Evolutionary conservation across 2,113 vertebrate species (phyloP), one percentile per base, ranked within the genome.

Genomic region (Eubucco bourcierii): DNA sequence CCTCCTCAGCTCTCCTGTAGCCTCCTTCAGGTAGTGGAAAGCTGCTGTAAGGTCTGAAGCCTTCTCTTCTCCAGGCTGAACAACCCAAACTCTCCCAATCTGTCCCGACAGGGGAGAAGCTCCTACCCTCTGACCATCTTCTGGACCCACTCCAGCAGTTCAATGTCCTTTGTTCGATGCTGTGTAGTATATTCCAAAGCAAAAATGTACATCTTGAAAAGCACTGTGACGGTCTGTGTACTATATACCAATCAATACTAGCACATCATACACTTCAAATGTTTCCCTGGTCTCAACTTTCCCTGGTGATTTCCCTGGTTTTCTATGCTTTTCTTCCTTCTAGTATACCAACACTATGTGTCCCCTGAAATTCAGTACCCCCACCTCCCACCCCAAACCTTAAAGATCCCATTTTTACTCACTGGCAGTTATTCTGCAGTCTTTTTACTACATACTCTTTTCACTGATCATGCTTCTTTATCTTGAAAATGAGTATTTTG

Each of bases 401-500:
- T 46, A 67, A 66, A 71, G 33, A 28, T 46, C 37, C 41, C 25
- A 2, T 86, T 70, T 56, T 25, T 18, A 0, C 24, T 80, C 24
- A 46, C 28, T 0, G 0, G 19, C 20, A 24, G 10, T 70, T 77
- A 18, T 23, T 70, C 55, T 72, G 21, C 9, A 25, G 17, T 53
- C 10, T 4, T 84, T 61, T 50, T 56, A 15, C 53, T 71, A 9
- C 16, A 27, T 21, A 10, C 1, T 20, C 19, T 78, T 88, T 59
- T 50, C 11, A 50, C 28, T 66, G 31, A 21, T 33, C 11, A 9
- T 39, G 10, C 24, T 47, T 81, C 33, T 81, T 88, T 73, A 73
- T 29, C 66, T 84, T 39, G 78, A 53, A 78, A 78, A 84, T 44
- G 61, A 93, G 90, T 78, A 37, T 18, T 29, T 68, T 65, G 47